Conservation (phyloP, 2,888 invertebrate species). For the Coenonympha arcania region DNA sequence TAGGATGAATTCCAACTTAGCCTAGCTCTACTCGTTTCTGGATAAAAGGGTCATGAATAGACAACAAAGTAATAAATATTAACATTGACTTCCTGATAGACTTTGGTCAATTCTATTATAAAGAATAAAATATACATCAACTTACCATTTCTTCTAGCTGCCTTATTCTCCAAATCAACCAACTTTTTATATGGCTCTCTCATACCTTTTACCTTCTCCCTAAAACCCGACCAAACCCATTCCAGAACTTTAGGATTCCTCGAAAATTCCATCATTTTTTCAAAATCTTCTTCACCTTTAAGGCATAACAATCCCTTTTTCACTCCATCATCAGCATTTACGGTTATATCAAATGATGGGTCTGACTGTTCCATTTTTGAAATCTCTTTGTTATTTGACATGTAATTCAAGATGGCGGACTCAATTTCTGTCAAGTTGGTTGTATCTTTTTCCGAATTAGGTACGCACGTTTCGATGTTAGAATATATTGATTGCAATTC, state of each 20-base stretch:
- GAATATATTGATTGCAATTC: slow-evolving; percentile 76
- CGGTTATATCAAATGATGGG: slow-evolving; percentile 28
- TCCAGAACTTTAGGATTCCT: slow-evolving; percentile 64
- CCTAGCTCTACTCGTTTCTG: no score
- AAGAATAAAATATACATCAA: no score
- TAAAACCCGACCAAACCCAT: slow-evolving; percentile 80
- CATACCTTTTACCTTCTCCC: slow-evolving; percentile 75
- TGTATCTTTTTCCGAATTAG: slow-evolving; percentile 32
- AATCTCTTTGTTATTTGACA: slow-evolving; percentile 33
- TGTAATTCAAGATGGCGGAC: slow-evolving; percentile 41
- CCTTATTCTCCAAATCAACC: slow-evolving; percentile 76
- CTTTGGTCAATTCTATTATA: no score
- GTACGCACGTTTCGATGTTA: slow-evolving; percentile 71
- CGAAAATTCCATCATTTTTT: slow-evolving; percentile 71
- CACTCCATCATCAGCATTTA: slow-evolving; percentile 30
- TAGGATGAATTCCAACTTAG: no score
- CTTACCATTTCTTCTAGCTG: slow-evolving; percentile 77
- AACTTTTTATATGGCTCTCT: slow-evolving; percentile 69
- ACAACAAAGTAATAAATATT: no score
- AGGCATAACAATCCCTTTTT: slow-evolving; percentile 57
- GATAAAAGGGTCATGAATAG: no score
- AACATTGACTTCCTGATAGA: no score
- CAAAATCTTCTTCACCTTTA: slow-evolving; percentile 77
- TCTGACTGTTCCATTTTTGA: slow-evolving; percentile 15
- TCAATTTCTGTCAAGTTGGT: slow-evolving; percentile 42